Base-by-base conservation (phyloP, 1,140 invertebrate genomes). In the Delia radicum region DNA sequence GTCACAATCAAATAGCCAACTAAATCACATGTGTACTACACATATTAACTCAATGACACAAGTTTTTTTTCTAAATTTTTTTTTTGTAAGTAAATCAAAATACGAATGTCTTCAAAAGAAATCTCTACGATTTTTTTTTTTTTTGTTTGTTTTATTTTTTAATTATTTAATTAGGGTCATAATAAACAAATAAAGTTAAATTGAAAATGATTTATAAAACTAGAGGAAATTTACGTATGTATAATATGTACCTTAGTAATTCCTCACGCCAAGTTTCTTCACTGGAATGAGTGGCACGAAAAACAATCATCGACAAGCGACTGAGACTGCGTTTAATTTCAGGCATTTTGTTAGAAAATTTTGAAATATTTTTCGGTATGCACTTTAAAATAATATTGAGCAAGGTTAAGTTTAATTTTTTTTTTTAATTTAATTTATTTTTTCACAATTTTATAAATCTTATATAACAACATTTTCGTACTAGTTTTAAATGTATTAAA, bases 231-330 rank as follows among this genome's bases (percentile, higher is more conserved):
- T 65, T n/a, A n/a, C n/a, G n/a, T n/a, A n/a, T n/a, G n/a, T n/a
- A n/a, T n/a, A n/a, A 26, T 63, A 31, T 62, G 24, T 89, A 93
- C 92, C 91, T 93, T 76, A 90, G 87, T 80, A 90, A 87, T 80
- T 92, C 91, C 79, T 93, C 91, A 76, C 89, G 89, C 92, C 92
- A 93, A 42, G 91, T 91, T 69, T 90, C 87, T 80, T 93, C 92
- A 27, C 90, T 90, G 29, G 91, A 92, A 80, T 91, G 91, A 69
- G 90, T 89, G 63, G 91, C 90, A 75, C 92, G 91, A 76, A 90
- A 90, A 63, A 91, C 89, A 80, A 92, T 89, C 89, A 92, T 91
- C 26, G 92, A 93, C 75, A 93, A 87, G 82, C 93, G 91, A 79
- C 92, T 93, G 26, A 93, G 87, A 81, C 91, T 92, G 85, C 89